These are phyloP conservation scores for Pelvicachromis taeniatus DNA, from an alignment of 2,113 vertebrate genomes.

Conservation along the genomic window DNA sequence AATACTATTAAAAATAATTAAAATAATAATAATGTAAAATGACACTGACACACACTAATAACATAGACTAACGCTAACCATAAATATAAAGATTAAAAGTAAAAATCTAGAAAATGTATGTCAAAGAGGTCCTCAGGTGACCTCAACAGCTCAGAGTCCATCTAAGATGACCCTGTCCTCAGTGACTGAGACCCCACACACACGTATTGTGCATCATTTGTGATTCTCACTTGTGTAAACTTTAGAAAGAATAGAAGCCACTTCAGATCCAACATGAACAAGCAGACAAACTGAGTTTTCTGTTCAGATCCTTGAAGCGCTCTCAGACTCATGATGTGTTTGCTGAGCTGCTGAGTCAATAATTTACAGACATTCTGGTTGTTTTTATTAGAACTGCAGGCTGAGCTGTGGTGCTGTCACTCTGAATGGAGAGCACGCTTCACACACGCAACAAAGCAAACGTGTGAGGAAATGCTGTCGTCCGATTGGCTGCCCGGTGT, in stretches of 20 bases:
- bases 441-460: not conserved
- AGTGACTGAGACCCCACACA: not conserved
- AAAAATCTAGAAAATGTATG: not conserved
- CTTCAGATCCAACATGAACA: not conserved
- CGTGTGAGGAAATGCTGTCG: not conserved
- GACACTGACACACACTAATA: not conserved
- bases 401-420: not conserved
- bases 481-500: not conserved
- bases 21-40: not conserved
- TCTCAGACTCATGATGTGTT: rapidly evolving
- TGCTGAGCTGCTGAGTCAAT: not conserved
- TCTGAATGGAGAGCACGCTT: not conserved
- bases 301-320: not conserved
- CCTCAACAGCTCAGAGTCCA: not conserved
- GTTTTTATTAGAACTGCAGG: not conserved
- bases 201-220: rapidly evolving
- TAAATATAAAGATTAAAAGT: not conserved
- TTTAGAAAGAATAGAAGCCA: not conserved
- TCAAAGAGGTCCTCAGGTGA: not conserved
- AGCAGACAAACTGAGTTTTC: not conserved
- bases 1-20: not conserved
- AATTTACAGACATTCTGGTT: not conserved
- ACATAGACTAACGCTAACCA: not conserved
- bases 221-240: not conserved
- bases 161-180: rapidly evolving